phyloP scores from a whole-genome alignment of 2,888 invertebrate genomes.

The Idaea dimidiata region DNA sequence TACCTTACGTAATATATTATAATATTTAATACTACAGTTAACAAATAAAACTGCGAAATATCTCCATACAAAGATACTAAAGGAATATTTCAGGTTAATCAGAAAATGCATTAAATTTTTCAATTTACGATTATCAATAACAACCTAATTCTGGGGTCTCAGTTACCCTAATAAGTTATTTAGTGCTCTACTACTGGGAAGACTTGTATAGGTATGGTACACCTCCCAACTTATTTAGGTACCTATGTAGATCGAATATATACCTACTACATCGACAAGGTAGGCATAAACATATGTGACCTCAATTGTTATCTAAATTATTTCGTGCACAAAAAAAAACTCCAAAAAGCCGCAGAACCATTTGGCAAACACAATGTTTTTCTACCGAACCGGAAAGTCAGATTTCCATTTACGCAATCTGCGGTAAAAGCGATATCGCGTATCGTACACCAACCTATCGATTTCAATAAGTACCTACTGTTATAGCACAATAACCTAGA shows the following conservation, averaged over 20 bases:
- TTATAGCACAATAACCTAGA: slow-evolving; percentile 67
- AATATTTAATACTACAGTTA: too few relatives aligned
- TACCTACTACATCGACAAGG: not conserved
- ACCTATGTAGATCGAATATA: not conserved
- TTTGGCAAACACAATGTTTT: slow-evolving; percentile 47
- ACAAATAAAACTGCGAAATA: too few relatives aligned
- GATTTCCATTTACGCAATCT: slow-evolving; percentile 61
- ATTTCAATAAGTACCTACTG: slow-evolving; percentile 43
- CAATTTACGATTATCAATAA: too few relatives aligned
- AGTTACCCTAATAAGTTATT: too few relatives aligned
- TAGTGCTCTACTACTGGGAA: too few relatives aligned
- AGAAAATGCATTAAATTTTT: too few relatives aligned
- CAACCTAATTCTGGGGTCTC: too few relatives aligned
- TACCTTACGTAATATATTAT: too few relatives aligned
- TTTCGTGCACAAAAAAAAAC: slow-evolving; percentile 23
- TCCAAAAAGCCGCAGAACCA: slow-evolving; percentile 28
- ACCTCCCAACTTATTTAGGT: too few relatives aligned
- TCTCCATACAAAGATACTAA: too few relatives aligned
- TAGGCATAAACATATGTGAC: not conserved
- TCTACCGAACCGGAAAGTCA: slow-evolving; percentile 42
- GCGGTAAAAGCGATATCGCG: slow-evolving; percentile 58
- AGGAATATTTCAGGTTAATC: too few relatives aligned
- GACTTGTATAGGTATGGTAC: too few relatives aligned
- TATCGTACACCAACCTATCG: slow-evolving; percentile 51
- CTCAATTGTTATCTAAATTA: not conserved